Conservation (phyloP, 2,113 vertebrate genomes). For the Vimba vimba region DNA sequence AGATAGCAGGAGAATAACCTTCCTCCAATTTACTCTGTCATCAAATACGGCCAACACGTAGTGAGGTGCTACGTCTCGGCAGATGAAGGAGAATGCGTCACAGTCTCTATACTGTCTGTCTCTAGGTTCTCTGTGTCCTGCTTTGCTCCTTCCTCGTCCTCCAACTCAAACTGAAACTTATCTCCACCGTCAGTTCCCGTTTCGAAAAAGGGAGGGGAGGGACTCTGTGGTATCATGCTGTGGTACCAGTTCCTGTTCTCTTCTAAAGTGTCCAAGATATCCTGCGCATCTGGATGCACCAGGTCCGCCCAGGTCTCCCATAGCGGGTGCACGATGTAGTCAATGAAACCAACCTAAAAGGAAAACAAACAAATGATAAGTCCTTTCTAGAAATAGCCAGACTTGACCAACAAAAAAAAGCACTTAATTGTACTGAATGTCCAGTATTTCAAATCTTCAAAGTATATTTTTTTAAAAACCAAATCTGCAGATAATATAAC, state of each 20-base stretch:
- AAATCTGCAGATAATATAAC: background rate
- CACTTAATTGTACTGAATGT: background rate
- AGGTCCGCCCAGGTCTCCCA: conserved; percentile 99
- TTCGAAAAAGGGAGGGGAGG: conserved; percentile 90
- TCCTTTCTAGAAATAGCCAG: background rate
- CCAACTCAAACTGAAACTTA: conserved; percentile 95
- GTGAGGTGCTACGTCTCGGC: conserved; percentile 79
- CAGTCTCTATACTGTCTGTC: conserved; percentile 64
- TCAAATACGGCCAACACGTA: background rate
- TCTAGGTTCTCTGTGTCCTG: conserved; percentile 62
- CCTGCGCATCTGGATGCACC: conserved; percentile 97
- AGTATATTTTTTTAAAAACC: too few relatives aligned
- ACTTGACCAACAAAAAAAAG: background rate
- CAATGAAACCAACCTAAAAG: conserved; percentile 92
- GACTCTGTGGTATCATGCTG: conserved; percentile 98
- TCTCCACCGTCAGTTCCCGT: conserved; percentile 78
- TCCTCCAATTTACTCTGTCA: conserved; percentile 15
- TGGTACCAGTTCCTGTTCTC: conserved; percentile 99
- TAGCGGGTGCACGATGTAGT: conserved; percentile 96
- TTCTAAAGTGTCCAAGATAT: conserved; percentile 96
- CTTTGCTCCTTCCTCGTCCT: conserved; percentile 77
- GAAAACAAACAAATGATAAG: background rate
- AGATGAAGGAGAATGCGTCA: conserved; percentile 71
- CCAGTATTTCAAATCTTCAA: background rate
- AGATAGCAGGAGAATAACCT: conserved; percentile 14